phyloP scores from a whole-genome alignment of 2,888 invertebrate genomes.

The Andrena trimmerana region DNA sequence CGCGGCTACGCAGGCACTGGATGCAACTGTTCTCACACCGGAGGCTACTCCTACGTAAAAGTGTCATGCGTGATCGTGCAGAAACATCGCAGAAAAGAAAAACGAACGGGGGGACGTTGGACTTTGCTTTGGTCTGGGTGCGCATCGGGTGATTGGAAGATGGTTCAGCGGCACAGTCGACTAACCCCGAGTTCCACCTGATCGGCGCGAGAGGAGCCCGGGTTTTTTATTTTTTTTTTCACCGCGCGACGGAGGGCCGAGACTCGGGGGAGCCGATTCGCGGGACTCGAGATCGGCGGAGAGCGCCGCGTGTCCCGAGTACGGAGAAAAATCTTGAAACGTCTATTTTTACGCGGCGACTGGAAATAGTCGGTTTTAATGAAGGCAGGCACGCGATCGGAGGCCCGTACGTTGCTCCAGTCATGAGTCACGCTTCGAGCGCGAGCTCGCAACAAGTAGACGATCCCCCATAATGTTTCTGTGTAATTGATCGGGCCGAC shows the following conservation, averaged over 20 bases:
- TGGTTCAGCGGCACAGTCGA: neutral
- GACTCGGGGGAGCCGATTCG: neutral
- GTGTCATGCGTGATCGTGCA: constrained; percentile 65
- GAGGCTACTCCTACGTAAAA: constrained; percentile 22
- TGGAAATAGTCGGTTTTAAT: constrained; percentile 61
- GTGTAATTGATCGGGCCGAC: constrained; percentile 42
- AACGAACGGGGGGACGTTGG: neutral
- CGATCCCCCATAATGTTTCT: constrained; percentile 44
- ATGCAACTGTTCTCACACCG: neutral
- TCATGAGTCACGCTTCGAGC: constrained; percentile 59
- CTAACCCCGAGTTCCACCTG: neutral
- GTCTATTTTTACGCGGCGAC: constrained; percentile 60
- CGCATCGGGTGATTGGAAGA: neutral
- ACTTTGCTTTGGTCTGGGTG: neutral
- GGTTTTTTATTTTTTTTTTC: neutral
- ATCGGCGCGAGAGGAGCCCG: neutral
- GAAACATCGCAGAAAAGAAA: constrained; percentile 19
- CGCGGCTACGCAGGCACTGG: neutral
- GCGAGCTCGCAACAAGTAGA: constrained; percentile 59
- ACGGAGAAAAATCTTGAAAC: constrained; percentile 60
- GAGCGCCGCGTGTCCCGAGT: constrained; percentile 5
- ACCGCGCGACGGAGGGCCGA: neutral
- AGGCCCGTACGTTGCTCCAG: constrained; percentile 60
- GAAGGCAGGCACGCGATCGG: constrained; percentile 66
- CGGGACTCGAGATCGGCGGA: neutral